Conservation (phyloP, 2,113 vertebrate genomes). For the Myotis davidii region DNA sequence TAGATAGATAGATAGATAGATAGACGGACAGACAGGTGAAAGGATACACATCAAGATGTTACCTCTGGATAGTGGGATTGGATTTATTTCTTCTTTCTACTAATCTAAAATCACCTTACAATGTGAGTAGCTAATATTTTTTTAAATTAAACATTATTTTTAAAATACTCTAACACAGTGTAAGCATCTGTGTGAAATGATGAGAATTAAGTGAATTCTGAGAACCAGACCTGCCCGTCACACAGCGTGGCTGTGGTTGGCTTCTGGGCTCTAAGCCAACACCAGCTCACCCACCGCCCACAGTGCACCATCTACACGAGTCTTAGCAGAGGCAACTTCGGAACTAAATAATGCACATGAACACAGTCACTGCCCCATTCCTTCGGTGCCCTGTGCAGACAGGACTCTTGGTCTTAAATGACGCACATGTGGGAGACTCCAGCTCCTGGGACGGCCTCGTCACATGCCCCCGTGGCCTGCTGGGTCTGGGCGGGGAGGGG, state of each 20-base stretch:
- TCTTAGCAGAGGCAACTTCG: not conserved
- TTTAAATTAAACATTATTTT: not conserved
- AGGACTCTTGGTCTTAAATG: not conserved
- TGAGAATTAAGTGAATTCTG: not conserved
- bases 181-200: not conserved
- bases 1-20: not conserved
- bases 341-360: rapidly evolving
- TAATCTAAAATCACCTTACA: not conserved
- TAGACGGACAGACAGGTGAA: not conserved
- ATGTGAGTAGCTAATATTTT: not conserved
- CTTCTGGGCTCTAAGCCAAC: not conserved
- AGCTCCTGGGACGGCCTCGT: no score
- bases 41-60: not conserved
- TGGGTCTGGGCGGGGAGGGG: not conserved
- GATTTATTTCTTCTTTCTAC: not conserved
- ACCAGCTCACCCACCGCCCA: not conserved
- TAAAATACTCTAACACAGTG: not conserved
- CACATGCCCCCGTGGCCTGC: no score
- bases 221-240: not conserved
- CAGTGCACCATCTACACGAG: rapidly evolving
- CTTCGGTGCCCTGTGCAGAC: not conserved
- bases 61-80: not conserved
- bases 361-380: rapidly evolving
- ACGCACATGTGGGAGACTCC: not conserved
- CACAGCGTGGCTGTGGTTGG: not conserved